phyloP scores from a whole-genome alignment of 2,888 invertebrate genomes.

The Antitype chi region DNA sequence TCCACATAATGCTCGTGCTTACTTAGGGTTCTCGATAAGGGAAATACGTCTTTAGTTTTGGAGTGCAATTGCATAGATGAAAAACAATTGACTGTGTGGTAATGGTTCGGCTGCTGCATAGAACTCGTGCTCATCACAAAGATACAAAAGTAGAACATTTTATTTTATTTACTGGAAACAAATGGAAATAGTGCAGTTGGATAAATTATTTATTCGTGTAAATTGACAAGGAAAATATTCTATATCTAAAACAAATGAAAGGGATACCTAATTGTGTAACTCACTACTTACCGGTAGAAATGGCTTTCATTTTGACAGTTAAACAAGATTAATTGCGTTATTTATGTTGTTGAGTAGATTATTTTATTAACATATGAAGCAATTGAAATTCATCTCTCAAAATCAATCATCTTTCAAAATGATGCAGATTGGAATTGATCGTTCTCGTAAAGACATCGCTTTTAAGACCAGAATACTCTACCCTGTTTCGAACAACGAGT shows the following conservation, averaged over 20 bases:
- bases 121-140: neutral
- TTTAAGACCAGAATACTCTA: neutral
- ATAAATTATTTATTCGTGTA: too few species aligned
- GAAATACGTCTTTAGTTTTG: neutral
- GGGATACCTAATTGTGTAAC: too few species aligned
- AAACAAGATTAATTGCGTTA: too few species aligned
- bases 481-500: slow-evolving; percentile 58
- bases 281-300: too few species aligned
- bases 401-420: too few species aligned
- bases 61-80: neutral
- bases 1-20: slow-evolving; percentile 82
- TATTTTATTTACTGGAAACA: neutral
- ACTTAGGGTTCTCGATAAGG: slow-evolving; percentile 66
- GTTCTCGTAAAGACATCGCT: slow-evolving; percentile 28
- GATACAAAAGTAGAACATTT: neutral
- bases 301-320: too few species aligned
- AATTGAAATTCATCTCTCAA: too few species aligned
- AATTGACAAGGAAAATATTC: too few species aligned
- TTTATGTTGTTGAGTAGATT: too few species aligned
- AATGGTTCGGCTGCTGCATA: neutral
- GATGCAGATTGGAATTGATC: too few species aligned
- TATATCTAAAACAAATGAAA: too few species aligned
- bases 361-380: too few species aligned
- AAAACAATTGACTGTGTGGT: neutral
- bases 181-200: neutral